phyloP scores from a whole-genome alignment of 2,113 vertebrate species.

The Oryzias woworae region DNA sequence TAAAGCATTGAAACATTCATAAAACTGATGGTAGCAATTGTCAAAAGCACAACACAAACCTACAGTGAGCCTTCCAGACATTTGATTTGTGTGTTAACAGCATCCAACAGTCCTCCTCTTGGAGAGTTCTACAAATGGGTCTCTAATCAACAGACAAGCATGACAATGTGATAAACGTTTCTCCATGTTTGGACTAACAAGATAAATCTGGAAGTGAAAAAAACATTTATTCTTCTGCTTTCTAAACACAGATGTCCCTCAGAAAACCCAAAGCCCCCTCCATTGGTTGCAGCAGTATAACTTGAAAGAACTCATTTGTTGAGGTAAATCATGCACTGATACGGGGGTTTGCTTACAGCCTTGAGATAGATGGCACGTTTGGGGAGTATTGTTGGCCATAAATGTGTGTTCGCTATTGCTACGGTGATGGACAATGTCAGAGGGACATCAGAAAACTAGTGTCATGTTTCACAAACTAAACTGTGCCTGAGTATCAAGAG shows the following conservation, averaged over 20 bases:
- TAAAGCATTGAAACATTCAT: too few species aligned
- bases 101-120: not conserved
- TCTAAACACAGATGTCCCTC: not conserved
- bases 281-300: not conserved
- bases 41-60: too few species aligned
- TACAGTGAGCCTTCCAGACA: not conserved
- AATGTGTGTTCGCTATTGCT: too few species aligned
- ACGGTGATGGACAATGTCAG: too few species aligned
- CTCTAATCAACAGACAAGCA: not conserved
- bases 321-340: not conserved
- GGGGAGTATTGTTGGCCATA: too few species aligned
- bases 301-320: not conserved
- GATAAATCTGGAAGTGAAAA: not conserved
- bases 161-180: not conserved
- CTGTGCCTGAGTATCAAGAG: too few species aligned
- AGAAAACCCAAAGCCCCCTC: not conserved
- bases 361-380: too few species aligned
- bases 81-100: not conserved
- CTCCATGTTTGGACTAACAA: not conserved
- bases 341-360: too few species aligned
- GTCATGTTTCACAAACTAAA: too few species aligned
- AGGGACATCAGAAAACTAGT: too few species aligned
- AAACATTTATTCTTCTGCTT: not conserved
- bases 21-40: too few species aligned
- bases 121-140: not conserved